Percentiles rank a stretch among this genome's conserved stretches.
Conservation (phyloP, 2,797 vertebrate genomes). For the Lagorchestes hirsutus region DNA sequence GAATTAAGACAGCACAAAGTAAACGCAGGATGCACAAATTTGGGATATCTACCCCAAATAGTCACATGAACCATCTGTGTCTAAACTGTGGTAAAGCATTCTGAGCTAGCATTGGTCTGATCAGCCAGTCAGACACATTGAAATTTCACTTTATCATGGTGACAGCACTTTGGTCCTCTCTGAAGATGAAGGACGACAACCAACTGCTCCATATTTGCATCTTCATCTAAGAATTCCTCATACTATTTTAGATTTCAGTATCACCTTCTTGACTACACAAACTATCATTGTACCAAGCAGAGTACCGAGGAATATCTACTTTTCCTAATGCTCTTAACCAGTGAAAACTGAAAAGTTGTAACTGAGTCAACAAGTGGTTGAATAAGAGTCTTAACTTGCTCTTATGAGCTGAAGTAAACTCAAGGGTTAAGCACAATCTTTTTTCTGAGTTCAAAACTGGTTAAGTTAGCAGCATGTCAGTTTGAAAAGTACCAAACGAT, state of each 20-base stretch:
- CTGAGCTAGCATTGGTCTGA: too few species aligned
- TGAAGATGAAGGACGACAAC: too few species aligned
- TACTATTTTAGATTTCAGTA: neutral
- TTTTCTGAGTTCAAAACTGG: too few species aligned
- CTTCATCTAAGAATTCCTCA: conserved; percentile 42
- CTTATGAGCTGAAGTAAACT: neutral
- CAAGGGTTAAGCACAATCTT: neutral
- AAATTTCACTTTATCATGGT: too few species aligned
- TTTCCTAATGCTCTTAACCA: neutral
- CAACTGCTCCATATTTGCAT: neutral
- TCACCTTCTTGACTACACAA: neutral
- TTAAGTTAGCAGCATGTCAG: neutral
- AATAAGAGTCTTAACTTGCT: neutral
- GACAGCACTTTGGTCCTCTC: too few species aligned
- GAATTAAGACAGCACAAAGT: too few species aligned
- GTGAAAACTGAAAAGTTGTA: neutral
- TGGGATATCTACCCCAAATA: too few species aligned
- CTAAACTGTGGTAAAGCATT: too few species aligned
- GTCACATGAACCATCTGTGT: too few species aligned
- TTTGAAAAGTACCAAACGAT: neutral
- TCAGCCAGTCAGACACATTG: too few species aligned
- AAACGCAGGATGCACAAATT: too few species aligned
- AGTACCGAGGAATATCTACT: neutral
- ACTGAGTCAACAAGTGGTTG: neutral
- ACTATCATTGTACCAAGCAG: neutral